Evolutionary conservation across 2,113 vertebrate species (phyloP).

Genomic region (Pontoporia blainvillei): DNA sequence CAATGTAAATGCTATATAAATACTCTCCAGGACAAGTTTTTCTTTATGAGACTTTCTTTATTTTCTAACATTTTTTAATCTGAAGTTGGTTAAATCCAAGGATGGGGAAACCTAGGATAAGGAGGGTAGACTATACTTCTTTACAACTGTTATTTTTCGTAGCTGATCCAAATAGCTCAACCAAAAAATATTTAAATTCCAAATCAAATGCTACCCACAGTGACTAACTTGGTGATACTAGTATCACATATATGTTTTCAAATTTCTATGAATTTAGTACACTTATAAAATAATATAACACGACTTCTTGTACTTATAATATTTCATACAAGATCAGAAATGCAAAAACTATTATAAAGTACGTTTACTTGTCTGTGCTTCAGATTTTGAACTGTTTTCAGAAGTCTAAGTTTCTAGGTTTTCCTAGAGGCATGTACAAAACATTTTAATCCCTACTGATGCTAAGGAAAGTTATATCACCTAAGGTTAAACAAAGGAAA

Average conservation of each 20-base stretch:
- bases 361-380: conserved; percentile 22
- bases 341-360: conserved; percentile 5
- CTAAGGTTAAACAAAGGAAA: background rate
- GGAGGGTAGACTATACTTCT: background rate
- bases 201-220: background rate
- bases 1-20: background rate
- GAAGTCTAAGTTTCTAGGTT: conserved; percentile 30
- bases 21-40: background rate
- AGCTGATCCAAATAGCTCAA: background rate
- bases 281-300: background rate
- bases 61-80: background rate
- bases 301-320: background rate
- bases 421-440: conserved; percentile 1
- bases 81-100: background rate
- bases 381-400: conserved; percentile 41
- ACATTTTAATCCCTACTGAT: background rate
- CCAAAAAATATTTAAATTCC: background rate
- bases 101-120: background rate
- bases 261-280: background rate
- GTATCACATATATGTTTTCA: background rate
- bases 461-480: background rate
- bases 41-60: background rate
- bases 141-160: background rate
- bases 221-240: background rate
- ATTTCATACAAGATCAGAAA: background rate